Conservation (phyloP, 2,113 vertebrate species). For the Erythrocebus patas region DNA sequence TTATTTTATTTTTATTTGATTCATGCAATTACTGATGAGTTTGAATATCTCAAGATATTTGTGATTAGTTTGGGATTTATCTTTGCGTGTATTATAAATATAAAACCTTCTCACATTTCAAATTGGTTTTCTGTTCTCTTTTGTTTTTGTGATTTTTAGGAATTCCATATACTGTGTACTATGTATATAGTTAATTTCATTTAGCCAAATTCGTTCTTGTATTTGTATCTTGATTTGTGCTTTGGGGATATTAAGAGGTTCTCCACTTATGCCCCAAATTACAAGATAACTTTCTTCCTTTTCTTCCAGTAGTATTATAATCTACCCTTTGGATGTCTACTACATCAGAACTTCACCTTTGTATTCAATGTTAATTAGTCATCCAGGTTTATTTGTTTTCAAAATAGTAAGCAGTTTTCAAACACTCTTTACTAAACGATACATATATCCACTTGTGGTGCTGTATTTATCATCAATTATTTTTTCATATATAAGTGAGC, state of each 20-base stretch:
- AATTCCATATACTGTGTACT: neutral
- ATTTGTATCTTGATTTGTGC: neutral
- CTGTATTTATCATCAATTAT: neutral
- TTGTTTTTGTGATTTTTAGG: neutral
- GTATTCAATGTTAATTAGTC: neutral
- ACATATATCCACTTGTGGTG: neutral
- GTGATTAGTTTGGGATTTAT: neutral
- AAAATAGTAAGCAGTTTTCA: neutral
- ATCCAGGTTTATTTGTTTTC: neutral
- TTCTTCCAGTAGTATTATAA: neutral
- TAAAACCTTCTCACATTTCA: neutral
- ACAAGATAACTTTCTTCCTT: neutral
- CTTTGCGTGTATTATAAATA: neutral
- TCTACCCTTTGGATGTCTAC: neutral
- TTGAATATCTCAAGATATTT: neutral
- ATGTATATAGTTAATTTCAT: neutral
- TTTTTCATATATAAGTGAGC: neutral
- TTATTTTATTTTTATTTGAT: neutral
- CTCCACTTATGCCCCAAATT: neutral
- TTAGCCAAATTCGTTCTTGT: neutral
- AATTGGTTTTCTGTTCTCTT: neutral
- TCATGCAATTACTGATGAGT: neutral
- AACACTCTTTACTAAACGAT: neutral
- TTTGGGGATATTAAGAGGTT: neutral
- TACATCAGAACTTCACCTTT: neutral